Conservation (phyloP, 2,113 vertebrate genomes). For the Thryonomys swinderianus region DNA sequence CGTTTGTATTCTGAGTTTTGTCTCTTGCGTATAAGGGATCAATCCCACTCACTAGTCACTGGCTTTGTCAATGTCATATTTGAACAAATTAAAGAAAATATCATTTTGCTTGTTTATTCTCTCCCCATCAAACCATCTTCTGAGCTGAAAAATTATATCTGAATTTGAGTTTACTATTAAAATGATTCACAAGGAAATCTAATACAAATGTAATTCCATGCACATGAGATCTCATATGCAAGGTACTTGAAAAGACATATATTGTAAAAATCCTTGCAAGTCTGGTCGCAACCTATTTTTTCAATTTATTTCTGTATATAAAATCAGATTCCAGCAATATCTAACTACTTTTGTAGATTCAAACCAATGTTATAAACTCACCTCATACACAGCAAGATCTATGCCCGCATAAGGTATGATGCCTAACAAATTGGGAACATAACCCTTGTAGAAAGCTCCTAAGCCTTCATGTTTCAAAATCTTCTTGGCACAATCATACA, state of each 20-base stretch:
- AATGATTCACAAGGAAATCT: constrained; percentile 31
- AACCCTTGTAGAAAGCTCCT: constrained; percentile 96
- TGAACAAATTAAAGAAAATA: constrained; percentile 44
- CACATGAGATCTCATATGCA: not conserved
- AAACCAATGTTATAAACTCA: constrained; percentile 79
- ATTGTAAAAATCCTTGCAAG: not conserved
- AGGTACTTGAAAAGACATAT: not conserved
- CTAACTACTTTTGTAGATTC: not conserved
- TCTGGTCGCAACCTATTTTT: not conserved
- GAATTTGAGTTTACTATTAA: not conserved
- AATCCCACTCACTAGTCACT: not conserved
- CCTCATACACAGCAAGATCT: constrained; percentile 97
- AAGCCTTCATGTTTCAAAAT: constrained; percentile 93
- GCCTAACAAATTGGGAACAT: constrained; percentile 94
- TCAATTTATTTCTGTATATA: not conserved
- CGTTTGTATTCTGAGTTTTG: not conserved
- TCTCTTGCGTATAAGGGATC: not conserved
- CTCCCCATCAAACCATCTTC: not conserved
- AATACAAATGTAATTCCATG: not conserved
- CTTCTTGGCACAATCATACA: constrained; percentile 94
- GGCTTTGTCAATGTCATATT: not conserved
- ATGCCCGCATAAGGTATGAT: constrained; percentile 98
- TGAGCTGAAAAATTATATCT: not conserved
- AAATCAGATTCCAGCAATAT: not conserved
- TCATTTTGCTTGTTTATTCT: not conserved